Percentiles rank a stretch among this genome's conserved stretches.
Conservation (phyloP, 2,888 invertebrate genomes). For the Hetaerina titia region DNA sequence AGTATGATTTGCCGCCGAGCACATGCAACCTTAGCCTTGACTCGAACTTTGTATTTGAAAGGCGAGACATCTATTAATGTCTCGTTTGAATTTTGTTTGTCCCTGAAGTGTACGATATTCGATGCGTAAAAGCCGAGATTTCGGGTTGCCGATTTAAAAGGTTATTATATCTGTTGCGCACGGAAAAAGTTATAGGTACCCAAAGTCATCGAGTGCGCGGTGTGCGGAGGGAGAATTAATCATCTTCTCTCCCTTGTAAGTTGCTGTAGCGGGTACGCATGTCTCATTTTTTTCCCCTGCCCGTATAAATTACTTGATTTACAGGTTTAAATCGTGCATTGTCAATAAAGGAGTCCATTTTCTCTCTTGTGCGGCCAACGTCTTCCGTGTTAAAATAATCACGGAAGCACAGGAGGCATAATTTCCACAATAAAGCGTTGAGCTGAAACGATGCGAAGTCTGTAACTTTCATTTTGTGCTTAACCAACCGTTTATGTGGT, state of each 20-base stretch:
- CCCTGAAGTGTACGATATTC: not conserved
- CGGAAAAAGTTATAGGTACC: not conserved
- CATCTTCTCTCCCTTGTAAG: not conserved
- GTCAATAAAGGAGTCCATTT: not conserved
- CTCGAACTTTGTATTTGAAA: conserved; percentile 5
- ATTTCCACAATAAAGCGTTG: conserved; percentile 27
- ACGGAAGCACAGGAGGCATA: not conserved
- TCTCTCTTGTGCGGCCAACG: not conserved
- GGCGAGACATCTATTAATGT: conserved; percentile 20
- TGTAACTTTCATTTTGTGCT: conserved; percentile 27
- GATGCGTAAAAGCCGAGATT: not conserved
- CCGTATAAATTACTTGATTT: not conserved
- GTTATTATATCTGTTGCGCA: not conserved
- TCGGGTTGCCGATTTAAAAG: not conserved
- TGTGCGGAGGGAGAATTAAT: not conserved
- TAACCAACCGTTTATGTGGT: conserved; percentile 4
- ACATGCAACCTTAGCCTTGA: conserved; percentile 14
- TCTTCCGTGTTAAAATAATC: not conserved
- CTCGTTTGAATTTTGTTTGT: not conserved
- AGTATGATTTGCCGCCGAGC: not conserved
- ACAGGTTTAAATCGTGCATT: not conserved
- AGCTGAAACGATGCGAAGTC: not conserved
- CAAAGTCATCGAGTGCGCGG: not conserved
- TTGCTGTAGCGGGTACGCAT: not conserved
- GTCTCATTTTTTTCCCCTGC: not conserved